Evolutionary conservation across 2,888 invertebrate species (phyloP).

Genomic region (Hipparchia sbordonii): DNA sequence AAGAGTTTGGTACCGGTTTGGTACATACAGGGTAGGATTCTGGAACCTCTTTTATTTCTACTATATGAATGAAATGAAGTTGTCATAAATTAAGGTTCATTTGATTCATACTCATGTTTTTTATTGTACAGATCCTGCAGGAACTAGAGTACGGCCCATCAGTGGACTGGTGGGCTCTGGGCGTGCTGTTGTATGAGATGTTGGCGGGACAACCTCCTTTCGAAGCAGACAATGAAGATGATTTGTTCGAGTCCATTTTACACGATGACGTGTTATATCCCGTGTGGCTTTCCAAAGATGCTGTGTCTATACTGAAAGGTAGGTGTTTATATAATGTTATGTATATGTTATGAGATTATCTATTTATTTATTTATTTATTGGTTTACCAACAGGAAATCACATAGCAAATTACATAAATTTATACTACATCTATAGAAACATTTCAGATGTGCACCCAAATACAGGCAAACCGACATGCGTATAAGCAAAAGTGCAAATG

Average conservation of each 20-base stretch:
- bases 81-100: background rate
- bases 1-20: background rate
- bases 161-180: conserved; percentile 98
- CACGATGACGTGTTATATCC: conserved; percentile 99
- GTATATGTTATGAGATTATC: background rate
- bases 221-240: conserved; percentile 99
- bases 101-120: background rate
- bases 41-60: background rate
- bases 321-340: background rate
- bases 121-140: conserved; percentile 87
- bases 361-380: no score
- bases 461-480: no score
- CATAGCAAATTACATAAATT: no score
- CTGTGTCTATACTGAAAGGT: conserved; percentile 75
- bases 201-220: conserved; percentile 99
- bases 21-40: background rate
- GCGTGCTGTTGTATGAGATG: conserved; percentile 99
- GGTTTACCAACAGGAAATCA: no score
- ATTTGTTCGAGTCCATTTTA: conserved; percentile 98
- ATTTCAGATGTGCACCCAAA: no score
- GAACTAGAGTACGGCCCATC: conserved; percentile 95
- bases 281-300: conserved; percentile 88
- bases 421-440: no score
- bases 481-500: no score
- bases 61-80: background rate